Evolutionary conservation across 2,888 invertebrate genomes (phyloP).

Genomic region (Cerastoderma edule): DNA sequence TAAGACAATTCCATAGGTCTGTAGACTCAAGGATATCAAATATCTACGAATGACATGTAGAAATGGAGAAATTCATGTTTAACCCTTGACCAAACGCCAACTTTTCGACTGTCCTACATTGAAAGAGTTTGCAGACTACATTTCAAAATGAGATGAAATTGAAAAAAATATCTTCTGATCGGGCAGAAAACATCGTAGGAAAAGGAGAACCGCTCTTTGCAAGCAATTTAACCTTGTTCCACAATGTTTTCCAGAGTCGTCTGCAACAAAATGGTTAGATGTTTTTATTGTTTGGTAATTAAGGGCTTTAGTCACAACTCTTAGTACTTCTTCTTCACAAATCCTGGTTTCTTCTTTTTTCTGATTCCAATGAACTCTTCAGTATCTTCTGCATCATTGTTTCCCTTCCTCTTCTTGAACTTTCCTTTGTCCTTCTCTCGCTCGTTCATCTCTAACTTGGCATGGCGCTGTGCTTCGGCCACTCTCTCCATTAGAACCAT

Average conservation of each 20-base stretch:
- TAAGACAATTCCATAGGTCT: no score
- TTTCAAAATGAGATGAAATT: no score
- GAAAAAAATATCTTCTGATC: no score
- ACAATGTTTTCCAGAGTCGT: no score
- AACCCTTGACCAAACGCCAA: no score
- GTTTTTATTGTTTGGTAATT: neutral
- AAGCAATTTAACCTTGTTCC: no score
- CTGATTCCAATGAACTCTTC: slow-evolving; percentile 79
- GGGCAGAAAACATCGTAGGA: slow-evolving; percentile 1
- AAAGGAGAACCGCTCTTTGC: neutral
- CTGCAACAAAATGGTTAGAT: no score
- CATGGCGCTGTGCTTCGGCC: slow-evolving; percentile 95
- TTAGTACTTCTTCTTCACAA: slow-evolving; percentile 67
- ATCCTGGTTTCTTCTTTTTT: slow-evolving; percentile 76
- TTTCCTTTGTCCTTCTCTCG: slow-evolving; percentile 75
- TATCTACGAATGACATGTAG: no score
- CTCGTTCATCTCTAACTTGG: slow-evolving; percentile 85
- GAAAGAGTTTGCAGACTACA: no score
- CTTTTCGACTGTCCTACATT: no score
- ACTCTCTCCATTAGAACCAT: slow-evolving; percentile 97
- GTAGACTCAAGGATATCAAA: no score
- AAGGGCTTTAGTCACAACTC: neutral
- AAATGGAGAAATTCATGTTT: no score
- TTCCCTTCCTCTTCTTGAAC: slow-evolving; percentile 67
- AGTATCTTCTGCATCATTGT: slow-evolving; percentile 76